These are phyloP conservation scores for Microcebus griseorufus DNA, from an alignment of 2,113 vertebrate genomes.

Conservation along the genomic window DNA sequence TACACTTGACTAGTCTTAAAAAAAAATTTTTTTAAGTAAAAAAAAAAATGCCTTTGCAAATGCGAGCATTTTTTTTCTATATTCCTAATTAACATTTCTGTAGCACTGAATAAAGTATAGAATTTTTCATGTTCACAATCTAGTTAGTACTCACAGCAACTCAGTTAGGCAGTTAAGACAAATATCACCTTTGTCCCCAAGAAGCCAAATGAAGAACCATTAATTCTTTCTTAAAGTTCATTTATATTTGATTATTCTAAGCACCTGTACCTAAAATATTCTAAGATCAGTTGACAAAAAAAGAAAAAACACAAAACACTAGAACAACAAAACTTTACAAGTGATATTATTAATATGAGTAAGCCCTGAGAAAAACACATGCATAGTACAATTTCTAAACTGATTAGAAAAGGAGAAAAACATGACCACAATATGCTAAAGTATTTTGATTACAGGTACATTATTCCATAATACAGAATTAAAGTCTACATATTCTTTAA, in stretches of 20 bases:
- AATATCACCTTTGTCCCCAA: not conserved
- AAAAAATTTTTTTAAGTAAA: not conserved
- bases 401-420: not conserved
- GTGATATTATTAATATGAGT: not conserved
- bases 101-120: not conserved
- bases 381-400: not conserved
- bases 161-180: not conserved
- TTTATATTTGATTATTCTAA: not conserved
- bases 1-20: too few species aligned
- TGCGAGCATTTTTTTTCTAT: not conserved
- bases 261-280: not conserved
- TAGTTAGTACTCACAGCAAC: not conserved
- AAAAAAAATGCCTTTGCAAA: not conserved
- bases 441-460: not conserved
- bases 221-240: not conserved
- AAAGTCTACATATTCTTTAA: not conserved
- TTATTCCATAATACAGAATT: constrained; percentile 42
- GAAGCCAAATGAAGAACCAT: not conserved
- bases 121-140: not conserved
- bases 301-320: not conserved
- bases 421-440: not conserved
- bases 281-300: not conserved
- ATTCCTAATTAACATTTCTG: not conserved
- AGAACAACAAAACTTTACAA: not conserved
- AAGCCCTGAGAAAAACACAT: not conserved